Evolutionary conservation across 2,888 invertebrate species (phyloP), one percentile per base, ranked within the genome.

Genomic region (Nemoura dubitans): DNA sequence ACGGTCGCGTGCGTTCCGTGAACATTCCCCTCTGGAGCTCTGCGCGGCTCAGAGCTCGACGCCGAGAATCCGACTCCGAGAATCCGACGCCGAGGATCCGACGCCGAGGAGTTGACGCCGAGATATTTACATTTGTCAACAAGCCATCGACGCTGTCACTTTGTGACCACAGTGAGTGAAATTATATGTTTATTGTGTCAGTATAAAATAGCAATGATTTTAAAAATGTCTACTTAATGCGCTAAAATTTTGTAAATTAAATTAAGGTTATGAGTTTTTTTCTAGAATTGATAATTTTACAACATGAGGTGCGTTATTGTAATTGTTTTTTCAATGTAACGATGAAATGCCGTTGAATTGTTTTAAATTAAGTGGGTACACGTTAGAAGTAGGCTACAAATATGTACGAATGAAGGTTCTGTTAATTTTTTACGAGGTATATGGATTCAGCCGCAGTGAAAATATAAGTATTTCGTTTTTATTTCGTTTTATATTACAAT

Each of bases 1-100:
- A 10, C 30, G 26, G 29, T 81, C 81, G 81, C 81, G 81, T 81
- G 81, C 81, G 81, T 29, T 29, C n/a, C 14, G 29, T 28, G 3
- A 80, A 81, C 81, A n/a, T 10, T 0, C 81, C 28, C 14, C 59
- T 59, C 16, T n/a, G n/a, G n/a, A 21, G 59, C 59, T 7, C 2
- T 21, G 59, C 59, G 10, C 14, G 14, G 59, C 59, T 14, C 14
- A 1, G 59, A 59, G 59, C 10, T 21, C 59, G 59, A 59, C 59
- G 10, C 5, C 36, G 59, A 59, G 59, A 59, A 36, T 36, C 36
- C n/a, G 10, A 36, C 36, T 36, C 36, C 36, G 36, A 3, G 36
- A 36, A 36, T 10, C 10, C 36, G 10, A 10, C 36, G 36, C 36
- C 36, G 36, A 3, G 36, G 10, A 36, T 10, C 14, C 59, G 21